These are phyloP conservation scores for Drosophila prostipennis DNA, from an alignment of 2,888 invertebrate genomes.

Conservation along the genomic window DNA sequence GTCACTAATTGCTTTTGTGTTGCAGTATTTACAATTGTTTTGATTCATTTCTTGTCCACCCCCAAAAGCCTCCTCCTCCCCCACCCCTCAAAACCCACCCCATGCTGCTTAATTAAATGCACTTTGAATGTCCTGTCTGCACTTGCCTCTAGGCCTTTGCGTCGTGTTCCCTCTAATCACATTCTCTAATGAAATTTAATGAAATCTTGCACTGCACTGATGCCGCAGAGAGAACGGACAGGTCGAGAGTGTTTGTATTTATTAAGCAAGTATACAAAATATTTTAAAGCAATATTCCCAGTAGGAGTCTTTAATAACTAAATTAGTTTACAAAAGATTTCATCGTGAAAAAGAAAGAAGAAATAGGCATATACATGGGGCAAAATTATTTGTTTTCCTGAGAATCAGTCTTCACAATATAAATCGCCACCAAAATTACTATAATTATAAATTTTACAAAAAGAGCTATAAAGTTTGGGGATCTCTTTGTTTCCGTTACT, in stretches of 20 bases:
- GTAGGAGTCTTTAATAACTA: too few relatives aligned
- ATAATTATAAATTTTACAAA: too few relatives aligned
- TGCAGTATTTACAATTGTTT: slow-evolving; percentile 81
- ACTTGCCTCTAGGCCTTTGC: slow-evolving; percentile 57
- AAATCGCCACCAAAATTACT: too few relatives aligned
- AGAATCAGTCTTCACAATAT: too few relatives aligned
- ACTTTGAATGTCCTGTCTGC: slow-evolving; percentile 69
- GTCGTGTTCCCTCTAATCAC: slow-evolving; percentile 49
- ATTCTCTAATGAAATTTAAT: slow-evolving; percentile 58
- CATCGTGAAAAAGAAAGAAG: too few relatives aligned
- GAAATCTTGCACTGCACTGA: slow-evolving; percentile 35
- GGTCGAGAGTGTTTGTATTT: neutral
- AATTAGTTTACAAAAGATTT: too few relatives aligned
- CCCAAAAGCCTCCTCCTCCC: neutral
- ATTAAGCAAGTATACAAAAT: neutral
- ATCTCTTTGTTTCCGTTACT: too few relatives aligned
- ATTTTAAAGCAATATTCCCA: neutral
- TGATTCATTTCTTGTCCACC: slow-evolving; percentile 74
- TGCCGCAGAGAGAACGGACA: slow-evolving; percentile 12
- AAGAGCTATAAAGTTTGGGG: too few relatives aligned
- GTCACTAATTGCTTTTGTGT: slow-evolving; percentile 80
- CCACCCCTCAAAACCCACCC: neutral
- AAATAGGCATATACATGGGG: too few relatives aligned
- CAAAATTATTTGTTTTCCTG: too few relatives aligned
- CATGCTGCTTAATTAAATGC: slow-evolving; percentile 76